Evolutionary conservation across 2,888 invertebrate species (phyloP), one percentile per base, ranked within the genome.

Genomic region (Elysia crispata): DNA sequence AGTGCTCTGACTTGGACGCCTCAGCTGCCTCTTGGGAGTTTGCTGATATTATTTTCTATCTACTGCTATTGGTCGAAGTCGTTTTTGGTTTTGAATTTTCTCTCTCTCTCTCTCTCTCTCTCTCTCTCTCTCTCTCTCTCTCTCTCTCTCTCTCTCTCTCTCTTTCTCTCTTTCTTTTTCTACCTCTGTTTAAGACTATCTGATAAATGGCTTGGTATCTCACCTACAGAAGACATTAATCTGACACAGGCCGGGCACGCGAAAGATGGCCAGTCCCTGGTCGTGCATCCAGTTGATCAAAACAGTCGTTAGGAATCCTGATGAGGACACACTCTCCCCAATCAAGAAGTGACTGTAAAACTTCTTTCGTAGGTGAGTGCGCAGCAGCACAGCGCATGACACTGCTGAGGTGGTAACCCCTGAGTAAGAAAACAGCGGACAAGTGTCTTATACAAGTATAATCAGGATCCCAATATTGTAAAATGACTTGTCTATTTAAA

Each of bases 181-280:
- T 6, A 41, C 41, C 3, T 41, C 5, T 41, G 3, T 41, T 11
- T 11, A 3, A 6, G 5, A 41, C 41, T 11, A 3, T 41, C 11
- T 41, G 5, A 41, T 6, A 6, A 41, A 3, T 41, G 11, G 5
- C 11, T 11, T 41, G 41, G 41, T 41, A 11, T 41, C 41, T 30
- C 25, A 77, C 77, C 73, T 79, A 18, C 79, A 83, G 73, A 87
- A 88, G 23, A 87, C 83, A 28, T 84, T 83, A 69, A 87, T 83
- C 70, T 87, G 88, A 73, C 87, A 88, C n/a, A 88, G 79, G 11
- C 88, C 88, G 0, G 88, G 86, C 0, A 83, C 86, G 11, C 62
- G 70, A 76, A 87, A 88, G 3, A 87, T 83, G 50, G 86, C 85
- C n/a, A 87, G 31, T 0, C 82, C 84, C 33, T 85, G 83, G 31